Percentiles rank a stretch among this genome's conserved stretches.
These are phyloP conservation scores for Melopsittacus undulatus DNA, from an alignment of 2,797 vertebrate species.

Conservation along the genomic window DNA sequence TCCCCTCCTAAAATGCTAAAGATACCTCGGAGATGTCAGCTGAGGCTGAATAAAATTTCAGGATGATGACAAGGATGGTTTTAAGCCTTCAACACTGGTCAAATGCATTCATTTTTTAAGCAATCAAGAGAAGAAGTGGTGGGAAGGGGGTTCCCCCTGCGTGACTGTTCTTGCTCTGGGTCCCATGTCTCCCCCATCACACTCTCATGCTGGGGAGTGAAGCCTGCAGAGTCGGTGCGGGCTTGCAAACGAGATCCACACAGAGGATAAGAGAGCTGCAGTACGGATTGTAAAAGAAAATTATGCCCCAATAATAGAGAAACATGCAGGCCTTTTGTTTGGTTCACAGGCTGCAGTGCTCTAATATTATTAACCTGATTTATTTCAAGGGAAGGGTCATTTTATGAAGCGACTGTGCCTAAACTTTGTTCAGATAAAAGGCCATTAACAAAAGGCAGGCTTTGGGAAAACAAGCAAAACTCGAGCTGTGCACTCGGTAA, in stretches of 20 bases:
- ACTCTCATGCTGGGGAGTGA: not conserved
- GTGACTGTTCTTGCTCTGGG: not conserved
- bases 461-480: conserved; percentile 64
- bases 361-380: conserved; percentile 73
- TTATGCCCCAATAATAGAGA: conserved; percentile 59
- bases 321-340: conserved; percentile 33
- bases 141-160: accelerated
- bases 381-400: conserved; percentile 72
- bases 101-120: not conserved
- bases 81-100: not conserved
- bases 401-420: conserved; percentile 48
- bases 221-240: not conserved
- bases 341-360: conserved; percentile 51
- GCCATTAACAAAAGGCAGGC: conserved; percentile 67
- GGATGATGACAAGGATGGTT: not conserved
- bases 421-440: conserved; percentile 72
- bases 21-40: not conserved
- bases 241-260: not conserved
- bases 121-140: not conserved
- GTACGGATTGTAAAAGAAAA: conserved; percentile 65
- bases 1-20: not conserved
- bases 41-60: not conserved
- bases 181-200: not conserved
- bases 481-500: conserved; percentile 61
- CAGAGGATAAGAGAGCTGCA: not conserved